phyloP scores from a whole-genome alignment of 2,797 vertebrate genomes.

The Melopsittacus undulatus region DNA sequence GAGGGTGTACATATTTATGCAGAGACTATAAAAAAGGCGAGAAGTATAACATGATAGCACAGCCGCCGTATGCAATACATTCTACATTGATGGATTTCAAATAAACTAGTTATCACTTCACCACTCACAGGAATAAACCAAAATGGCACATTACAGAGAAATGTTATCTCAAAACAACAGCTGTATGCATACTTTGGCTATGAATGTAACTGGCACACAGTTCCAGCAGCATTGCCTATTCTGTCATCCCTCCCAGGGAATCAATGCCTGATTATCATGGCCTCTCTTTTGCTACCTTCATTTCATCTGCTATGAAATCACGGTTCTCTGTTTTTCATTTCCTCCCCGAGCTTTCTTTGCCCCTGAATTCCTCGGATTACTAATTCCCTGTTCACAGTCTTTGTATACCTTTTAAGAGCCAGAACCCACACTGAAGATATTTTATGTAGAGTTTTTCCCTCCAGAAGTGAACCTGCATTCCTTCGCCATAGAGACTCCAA shows the following conservation, averaged over 20 bases:
- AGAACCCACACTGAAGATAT: not conserved
- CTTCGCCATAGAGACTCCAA: not conserved
- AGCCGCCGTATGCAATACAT: conserved; percentile 24
- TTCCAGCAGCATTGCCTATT: not conserved
- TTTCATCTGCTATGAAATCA: conserved; percentile 5
- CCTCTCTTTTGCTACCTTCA: not conserved
- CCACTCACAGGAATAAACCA: conserved; percentile 30
- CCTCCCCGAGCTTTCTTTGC: not conserved
- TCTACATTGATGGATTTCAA: conserved; percentile 54
- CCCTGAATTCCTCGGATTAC: not conserved
- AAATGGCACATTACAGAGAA: conserved; percentile 50
- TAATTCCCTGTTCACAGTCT: not conserved
- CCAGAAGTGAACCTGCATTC: not conserved
- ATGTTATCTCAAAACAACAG: conserved; percentile 61
- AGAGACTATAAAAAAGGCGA: not conserved
- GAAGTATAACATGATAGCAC: not conserved
- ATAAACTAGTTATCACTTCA: conserved; percentile 28
- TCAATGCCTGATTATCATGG: not conserved
- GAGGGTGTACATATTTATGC: not conserved
- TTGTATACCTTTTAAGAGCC: not conserved
- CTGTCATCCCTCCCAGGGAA: not conserved
- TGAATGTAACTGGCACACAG: not conserved
- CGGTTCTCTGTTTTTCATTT: not conserved
- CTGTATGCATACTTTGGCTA: conserved; percentile 13
- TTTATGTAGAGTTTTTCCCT: not conserved